phyloP scores from a whole-genome alignment of 2,888 invertebrate genomes.

The Acrocyrtus sp. region DNA sequence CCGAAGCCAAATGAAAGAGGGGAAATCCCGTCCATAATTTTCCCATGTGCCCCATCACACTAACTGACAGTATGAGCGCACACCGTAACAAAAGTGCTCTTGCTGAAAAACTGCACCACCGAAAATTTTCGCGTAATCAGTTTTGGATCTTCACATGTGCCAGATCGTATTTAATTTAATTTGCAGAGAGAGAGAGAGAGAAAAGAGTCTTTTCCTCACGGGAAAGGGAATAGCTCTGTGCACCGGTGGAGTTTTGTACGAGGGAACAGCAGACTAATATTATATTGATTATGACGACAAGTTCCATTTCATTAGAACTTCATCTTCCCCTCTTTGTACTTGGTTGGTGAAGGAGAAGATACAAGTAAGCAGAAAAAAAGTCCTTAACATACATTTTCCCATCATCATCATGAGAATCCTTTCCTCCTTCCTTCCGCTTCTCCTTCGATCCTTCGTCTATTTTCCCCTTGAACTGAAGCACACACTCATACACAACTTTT shows the following conservation, averaged over 20 bases:
- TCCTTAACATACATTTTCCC: conserved; percentile 8
- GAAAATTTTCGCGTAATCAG: background rate
- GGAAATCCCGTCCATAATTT: conserved; percentile 36
- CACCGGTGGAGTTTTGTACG: conserved; percentile 4
- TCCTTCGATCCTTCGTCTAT: background rate
- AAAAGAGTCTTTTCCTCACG: background rate
- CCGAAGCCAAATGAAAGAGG: too few species aligned
- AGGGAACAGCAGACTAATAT: conserved; percentile 13
- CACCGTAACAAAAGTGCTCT: background rate
- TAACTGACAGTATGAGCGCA: background rate
- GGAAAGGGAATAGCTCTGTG: background rate
- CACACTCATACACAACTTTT: background rate
- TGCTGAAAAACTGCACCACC: background rate
- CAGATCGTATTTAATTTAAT: too few species aligned
- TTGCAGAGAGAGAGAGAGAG: background rate
- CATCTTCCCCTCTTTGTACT: too few species aligned
- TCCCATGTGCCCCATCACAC: background rate
- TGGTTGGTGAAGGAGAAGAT: too few species aligned
- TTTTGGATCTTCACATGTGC: too few species aligned
- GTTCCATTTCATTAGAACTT: too few species aligned
- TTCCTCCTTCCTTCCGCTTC: conserved; percentile 7
- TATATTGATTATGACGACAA: conserved; percentile 16
- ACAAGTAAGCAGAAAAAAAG: conserved; percentile 13
- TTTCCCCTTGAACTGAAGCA: background rate
- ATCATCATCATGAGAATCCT: too few species aligned